Evolutionary conservation across 2,888 invertebrate genomes (phyloP).

Genomic region (Drosophila niveifrons): DNA sequence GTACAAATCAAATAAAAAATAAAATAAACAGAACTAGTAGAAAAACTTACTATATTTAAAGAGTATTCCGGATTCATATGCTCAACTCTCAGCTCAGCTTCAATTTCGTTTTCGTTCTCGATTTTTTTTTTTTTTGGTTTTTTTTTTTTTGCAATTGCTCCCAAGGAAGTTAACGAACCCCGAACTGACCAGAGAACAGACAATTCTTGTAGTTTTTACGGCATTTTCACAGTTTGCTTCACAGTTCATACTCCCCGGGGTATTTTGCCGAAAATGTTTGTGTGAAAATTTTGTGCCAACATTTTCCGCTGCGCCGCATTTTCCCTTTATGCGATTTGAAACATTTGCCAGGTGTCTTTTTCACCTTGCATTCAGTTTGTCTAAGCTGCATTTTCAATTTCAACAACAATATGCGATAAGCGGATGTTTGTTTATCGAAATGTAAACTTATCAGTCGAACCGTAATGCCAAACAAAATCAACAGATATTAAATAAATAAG

Average conservation of each 20-base stretch:
- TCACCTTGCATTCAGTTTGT: neutral
- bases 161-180: neutral
- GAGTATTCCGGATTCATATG: too few species aligned
- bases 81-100: neutral
- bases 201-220: neutral
- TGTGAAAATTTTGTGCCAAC: constrained; percentile 1
- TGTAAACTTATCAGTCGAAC: constrained; percentile 1
- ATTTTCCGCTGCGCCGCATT: neutral
- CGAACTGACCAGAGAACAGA: neutral
- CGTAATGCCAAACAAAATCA: neutral
- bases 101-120: too few species aligned
- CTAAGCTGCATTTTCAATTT: neutral
- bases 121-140: too few species aligned
- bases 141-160: neutral
- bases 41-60: too few species aligned
- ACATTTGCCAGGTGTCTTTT: neutral
- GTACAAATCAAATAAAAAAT: too few species aligned
- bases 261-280: neutral
- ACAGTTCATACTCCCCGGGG: neutral
- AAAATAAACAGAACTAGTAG: too few species aligned
- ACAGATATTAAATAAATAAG: neutral
- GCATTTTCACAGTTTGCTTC: neutral
- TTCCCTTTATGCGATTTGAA: neutral
- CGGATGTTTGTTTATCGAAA: neutral
- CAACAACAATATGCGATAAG: neutral